phyloP scores from a whole-genome alignment of 2,888 invertebrate species.

The Hypomecis atomaria region DNA sequence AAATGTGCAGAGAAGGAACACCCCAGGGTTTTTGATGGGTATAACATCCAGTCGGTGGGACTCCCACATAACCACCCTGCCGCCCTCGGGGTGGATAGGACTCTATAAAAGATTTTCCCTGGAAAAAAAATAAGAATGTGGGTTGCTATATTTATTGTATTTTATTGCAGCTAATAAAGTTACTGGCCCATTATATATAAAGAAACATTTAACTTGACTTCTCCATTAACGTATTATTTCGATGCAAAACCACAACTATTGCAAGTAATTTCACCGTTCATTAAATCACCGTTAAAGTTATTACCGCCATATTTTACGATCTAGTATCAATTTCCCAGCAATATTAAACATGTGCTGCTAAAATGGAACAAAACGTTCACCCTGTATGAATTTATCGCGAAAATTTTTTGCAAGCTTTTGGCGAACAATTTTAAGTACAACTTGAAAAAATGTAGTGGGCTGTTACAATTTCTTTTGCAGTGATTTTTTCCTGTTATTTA shows the following conservation, averaged over 20 bases:
- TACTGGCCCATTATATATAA: too few relatives aligned
- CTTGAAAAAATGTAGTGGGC: not conserved
- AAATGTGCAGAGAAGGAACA: too few relatives aligned
- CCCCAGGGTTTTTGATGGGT: too few relatives aligned
- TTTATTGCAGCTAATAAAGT: too few relatives aligned
- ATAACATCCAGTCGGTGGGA: too few relatives aligned
- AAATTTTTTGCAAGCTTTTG: conserved; percentile 8
- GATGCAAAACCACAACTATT: not conserved
- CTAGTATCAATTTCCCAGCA: conserved; percentile 11
- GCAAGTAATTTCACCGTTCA: not conserved
- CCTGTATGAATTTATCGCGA: conserved; percentile 16
- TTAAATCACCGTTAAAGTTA: conserved; percentile 10
- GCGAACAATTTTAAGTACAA: not conserved
- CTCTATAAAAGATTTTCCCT: too few relatives aligned
- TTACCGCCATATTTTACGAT: conserved; percentile 4
- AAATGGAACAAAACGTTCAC: conserved; percentile 23
- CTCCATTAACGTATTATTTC: too few relatives aligned
- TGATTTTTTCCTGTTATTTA: not conserved
- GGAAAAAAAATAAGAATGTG: too few relatives aligned
- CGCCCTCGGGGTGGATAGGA: too few relatives aligned
- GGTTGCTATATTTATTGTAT: too few relatives aligned
- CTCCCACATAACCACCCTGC: too few relatives aligned
- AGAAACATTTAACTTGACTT: too few relatives aligned
- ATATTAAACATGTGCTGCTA: conserved; percentile 18
- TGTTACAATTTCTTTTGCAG: not conserved